Evolutionary conservation across 2,888 invertebrate species (phyloP).

Genomic region (Phyllotreta cruciferae): DNA sequence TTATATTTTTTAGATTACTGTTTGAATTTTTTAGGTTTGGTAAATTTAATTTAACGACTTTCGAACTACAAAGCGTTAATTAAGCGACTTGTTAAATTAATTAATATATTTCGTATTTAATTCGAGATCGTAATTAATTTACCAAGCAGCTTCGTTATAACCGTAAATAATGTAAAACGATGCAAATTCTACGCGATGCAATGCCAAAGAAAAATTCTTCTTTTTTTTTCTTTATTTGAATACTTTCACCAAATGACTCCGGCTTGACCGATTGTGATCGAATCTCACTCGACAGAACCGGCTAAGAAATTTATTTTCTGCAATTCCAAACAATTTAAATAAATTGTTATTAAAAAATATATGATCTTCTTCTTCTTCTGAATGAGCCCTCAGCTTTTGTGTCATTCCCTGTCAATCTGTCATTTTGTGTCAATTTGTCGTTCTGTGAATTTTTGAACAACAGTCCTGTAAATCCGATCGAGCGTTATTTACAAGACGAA

Average conservation of each 20-base stretch:
- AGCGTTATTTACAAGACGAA: conserved; percentile 22
- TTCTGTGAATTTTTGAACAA: background rate
- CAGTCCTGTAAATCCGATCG: conserved; percentile 12
- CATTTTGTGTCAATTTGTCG: background rate
- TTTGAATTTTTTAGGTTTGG: background rate
- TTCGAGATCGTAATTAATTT: background rate
- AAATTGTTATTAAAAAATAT: too few species aligned
- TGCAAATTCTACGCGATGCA: conserved; percentile 1
- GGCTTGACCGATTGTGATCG: conserved; percentile 1
- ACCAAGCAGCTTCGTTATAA: conserved; percentile 1
- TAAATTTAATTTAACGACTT: conserved; percentile 4
- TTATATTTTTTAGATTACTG: too few species aligned
- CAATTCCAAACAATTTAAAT: too few species aligned
- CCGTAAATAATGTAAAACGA: conserved; percentile 13
- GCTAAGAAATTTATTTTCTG: too few species aligned
- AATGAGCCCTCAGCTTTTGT: too few species aligned
- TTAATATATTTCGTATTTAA: background rate
- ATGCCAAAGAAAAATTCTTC: conserved; percentile 4
- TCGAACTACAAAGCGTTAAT: conserved; percentile 1
- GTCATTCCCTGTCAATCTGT: too few species aligned
- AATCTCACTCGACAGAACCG: conserved; percentile 10
- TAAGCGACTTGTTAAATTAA: conserved; percentile 2
- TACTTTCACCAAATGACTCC: conserved; percentile 4
- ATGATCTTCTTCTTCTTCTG: too few species aligned
- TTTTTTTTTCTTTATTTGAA: background rate